Conservation (phyloP, 2,797 vertebrate species). For the Fistularia tabacaria region DNA sequence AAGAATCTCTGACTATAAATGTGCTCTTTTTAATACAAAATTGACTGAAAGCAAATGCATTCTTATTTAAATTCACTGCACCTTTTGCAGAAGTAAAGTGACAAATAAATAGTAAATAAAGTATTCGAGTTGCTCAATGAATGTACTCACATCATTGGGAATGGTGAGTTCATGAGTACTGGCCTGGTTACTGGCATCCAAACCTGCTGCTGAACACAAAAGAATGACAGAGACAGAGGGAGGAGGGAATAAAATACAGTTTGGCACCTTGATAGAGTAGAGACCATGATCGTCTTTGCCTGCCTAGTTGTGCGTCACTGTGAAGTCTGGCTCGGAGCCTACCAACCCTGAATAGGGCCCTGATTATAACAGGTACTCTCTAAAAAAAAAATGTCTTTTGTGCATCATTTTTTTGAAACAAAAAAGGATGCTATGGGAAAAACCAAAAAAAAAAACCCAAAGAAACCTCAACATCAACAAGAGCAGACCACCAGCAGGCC, state of each 20-base stretch:
- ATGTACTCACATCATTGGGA: slow-evolving; percentile 98
- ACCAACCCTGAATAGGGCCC: too few relatives aligned
- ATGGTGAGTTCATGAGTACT: slow-evolving; percentile 99
- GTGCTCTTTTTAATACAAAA: too few relatives aligned
- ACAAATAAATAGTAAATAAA: background rate
- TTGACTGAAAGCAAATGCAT: too few relatives aligned
- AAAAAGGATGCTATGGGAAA: slow-evolving; percentile 27
- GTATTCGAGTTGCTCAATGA: background rate
- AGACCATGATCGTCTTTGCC: slow-evolving; percentile 4
- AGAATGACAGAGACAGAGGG: slow-evolving; percentile 35
- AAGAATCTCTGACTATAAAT: too few relatives aligned
- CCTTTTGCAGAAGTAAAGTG: too few relatives aligned
- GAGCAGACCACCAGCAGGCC: slow-evolving; percentile 78
- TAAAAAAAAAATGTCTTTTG: slow-evolving; percentile 2
- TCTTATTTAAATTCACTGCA: too few relatives aligned
- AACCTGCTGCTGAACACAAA: slow-evolving; percentile 79
- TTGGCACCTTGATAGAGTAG: slow-evolving; percentile 45
- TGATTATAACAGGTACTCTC: background rate
- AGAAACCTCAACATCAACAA: slow-evolving; percentile 70
- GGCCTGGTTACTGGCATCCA: slow-evolving; percentile 97
- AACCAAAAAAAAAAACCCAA: slow-evolving; percentile 24
- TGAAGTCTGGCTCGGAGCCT: slow-evolving; percentile 25
- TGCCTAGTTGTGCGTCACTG: slow-evolving; percentile 4
- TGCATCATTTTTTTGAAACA: slow-evolving; percentile 4
- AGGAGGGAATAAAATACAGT: slow-evolving; percentile 59